Percentiles rank a stretch among this genome's conserved stretches.
Evolutionary conservation across 2,888 invertebrate species (phyloP).

Genomic region (Cyaniris semiargus): DNA sequence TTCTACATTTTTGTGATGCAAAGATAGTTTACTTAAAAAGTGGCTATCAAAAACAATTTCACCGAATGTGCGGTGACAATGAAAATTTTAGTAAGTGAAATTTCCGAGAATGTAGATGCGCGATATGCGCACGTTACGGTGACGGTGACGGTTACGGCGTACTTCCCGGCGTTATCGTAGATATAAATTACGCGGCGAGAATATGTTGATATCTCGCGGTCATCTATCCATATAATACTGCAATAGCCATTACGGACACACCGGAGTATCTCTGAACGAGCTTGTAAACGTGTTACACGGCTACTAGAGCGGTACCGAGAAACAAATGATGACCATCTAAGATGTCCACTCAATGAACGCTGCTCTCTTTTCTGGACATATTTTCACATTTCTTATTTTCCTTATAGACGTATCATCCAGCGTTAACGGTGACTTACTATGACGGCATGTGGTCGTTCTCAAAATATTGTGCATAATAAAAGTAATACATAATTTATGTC

Average conservation of each 20-base stretch:
- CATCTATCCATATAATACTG: constrained; percentile 77
- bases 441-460: not conserved
- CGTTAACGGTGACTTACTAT: not conserved
- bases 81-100: constrained; percentile 24
- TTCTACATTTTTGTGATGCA: no score
- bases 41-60: constrained; percentile 12
- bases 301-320: constrained; percentile 79
- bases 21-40: not conserved
- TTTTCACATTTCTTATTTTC: constrained; percentile 9
- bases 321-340: constrained; percentile 73
- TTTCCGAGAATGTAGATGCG: constrained; percentile 18
- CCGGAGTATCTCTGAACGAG: constrained; percentile 74
- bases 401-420: not conserved
- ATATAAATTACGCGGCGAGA: constrained; percentile 72
- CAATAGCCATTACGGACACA: constrained; percentile 75
- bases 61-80: constrained; percentile 16
- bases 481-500: not conserved
- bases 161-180: constrained; percentile 61
- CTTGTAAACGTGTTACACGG: constrained; percentile 76
- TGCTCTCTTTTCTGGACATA: constrained; percentile 28
- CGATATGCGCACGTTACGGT: constrained; percentile 11
- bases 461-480: not conserved
- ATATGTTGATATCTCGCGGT: constrained; percentile 69
- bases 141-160: constrained; percentile 42
- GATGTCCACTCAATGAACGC: constrained; percentile 58